Percentiles rank a stretch among this genome's conserved stretches.
These are phyloP conservation scores for Corythucha ciliata DNA, from an alignment of 2,888 invertebrate genomes.

Conservation along the genomic window DNA sequence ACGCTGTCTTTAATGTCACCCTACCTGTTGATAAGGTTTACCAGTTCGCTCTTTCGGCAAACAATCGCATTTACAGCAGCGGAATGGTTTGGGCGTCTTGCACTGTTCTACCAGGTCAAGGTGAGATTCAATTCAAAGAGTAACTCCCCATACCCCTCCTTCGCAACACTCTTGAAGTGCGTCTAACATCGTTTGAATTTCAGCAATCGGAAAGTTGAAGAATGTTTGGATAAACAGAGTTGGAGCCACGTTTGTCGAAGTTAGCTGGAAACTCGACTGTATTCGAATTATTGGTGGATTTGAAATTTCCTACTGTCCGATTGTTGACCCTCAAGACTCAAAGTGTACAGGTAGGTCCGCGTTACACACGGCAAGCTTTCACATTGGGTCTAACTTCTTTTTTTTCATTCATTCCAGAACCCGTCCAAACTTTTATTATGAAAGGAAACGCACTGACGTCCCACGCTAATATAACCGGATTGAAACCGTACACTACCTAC, in stretches of 20 bases:
- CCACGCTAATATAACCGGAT: slow-evolving; percentile 49
- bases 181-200: too few species aligned
- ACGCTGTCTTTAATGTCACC: slow-evolving; percentile 45
- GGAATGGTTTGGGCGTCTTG: slow-evolving; percentile 81
- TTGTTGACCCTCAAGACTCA: slow-evolving; percentile 46
- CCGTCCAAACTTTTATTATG: slow-evolving; percentile 18
- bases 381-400: background rate
- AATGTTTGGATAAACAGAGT: slow-evolving; percentile 47
- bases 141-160: background rate
- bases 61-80: slow-evolving; percentile 57
- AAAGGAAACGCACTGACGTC: slow-evolving; percentile 26
- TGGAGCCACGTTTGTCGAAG: slow-evolving; percentile 48
- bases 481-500: slow-evolving; percentile 68
- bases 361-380: background rate
- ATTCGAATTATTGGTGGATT: slow-evolving; percentile 64
- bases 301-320: slow-evolving; percentile 48
- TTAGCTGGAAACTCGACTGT: slow-evolving; percentile 70
- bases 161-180: too few species aligned
- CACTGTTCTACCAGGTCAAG: slow-evolving; percentile 47
- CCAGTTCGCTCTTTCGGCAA: slow-evolving; percentile 75
- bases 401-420: too few species aligned
- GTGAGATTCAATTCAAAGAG: slow-evolving; percentile 12
- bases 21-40: slow-evolving; percentile 52
- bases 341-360: slow-evolving; percentile 46
- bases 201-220: slow-evolving; percentile 46